Evolutionary conservation across 2,888 invertebrate genomes (phyloP).

Genomic region (Metacarcinus magister): DNA sequence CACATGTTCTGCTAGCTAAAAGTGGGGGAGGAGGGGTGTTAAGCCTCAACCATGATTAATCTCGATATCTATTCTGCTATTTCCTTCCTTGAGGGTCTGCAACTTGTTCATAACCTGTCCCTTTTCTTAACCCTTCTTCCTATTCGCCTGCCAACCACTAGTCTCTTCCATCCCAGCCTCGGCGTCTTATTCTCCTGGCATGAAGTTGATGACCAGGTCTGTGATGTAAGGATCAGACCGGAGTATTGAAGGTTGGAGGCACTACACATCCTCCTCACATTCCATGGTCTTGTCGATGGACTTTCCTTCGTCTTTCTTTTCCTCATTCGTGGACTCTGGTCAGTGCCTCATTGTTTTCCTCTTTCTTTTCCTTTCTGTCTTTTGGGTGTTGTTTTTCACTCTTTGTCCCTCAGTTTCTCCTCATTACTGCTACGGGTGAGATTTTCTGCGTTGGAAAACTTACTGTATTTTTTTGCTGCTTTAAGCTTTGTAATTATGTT

Average conservation of each 20-base stretch:
- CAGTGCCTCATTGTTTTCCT: neutral
- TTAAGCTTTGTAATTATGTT: too few species aligned
- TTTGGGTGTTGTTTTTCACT: neutral
- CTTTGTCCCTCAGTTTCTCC: neutral
- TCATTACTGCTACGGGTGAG: neutral
- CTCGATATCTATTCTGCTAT: neutral
- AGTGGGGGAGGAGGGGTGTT: neutral
- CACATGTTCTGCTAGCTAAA: neutral
- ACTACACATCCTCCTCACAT: neutral
- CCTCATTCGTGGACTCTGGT: neutral
- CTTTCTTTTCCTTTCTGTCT: neutral
- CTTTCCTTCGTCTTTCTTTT: neutral
- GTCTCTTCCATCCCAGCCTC: neutral
- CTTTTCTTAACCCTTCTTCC: neutral
- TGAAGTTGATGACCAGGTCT: neutral
- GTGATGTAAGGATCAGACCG: neutral
- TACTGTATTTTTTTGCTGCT: neutral
- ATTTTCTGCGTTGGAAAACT: neutral
- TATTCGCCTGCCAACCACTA: neutral
- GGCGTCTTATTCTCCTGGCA: neutral
- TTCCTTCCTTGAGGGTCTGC: neutral
- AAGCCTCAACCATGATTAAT: neutral
- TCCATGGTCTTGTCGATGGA: neutral
- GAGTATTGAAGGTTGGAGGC: neutral
- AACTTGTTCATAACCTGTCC: neutral